Evolutionary conservation across 2,888 invertebrate genomes (phyloP).

Genomic region (Anoplius nigerrimus): DNA sequence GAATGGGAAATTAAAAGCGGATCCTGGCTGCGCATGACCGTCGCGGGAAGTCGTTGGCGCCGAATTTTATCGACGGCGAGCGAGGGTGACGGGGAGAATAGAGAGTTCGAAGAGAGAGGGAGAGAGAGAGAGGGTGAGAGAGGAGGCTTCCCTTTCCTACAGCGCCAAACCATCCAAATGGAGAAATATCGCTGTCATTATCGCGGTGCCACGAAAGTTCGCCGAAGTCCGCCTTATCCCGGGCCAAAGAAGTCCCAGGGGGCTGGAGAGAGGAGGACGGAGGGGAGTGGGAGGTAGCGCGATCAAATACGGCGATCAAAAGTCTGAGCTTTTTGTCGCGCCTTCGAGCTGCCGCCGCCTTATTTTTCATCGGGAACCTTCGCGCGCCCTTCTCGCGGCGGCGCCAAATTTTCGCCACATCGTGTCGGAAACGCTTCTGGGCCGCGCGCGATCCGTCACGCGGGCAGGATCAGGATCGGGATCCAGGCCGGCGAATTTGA

Average conservation of each 20-base stretch:
- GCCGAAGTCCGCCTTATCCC: conserved; percentile 28
- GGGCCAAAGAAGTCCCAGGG: conserved; percentile 8
- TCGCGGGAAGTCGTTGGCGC: not conserved
- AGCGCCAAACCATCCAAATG: conserved; percentile 27
- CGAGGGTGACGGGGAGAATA: not conserved
- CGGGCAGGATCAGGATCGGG: no score
- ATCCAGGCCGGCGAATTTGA: not conserved
- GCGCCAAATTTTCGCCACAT: no score
- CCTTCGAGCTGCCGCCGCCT: not conserved
- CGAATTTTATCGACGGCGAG: conserved; percentile 1
- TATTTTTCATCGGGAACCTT: not conserved
- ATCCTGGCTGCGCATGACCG: no score
- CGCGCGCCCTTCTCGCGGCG: not conserved
- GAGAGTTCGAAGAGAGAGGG: not conserved
- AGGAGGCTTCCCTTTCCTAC: not conserved
- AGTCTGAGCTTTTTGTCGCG: not conserved
- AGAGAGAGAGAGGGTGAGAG: not conserved
- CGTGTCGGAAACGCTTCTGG: no score
- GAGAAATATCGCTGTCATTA: conserved; percentile 53
- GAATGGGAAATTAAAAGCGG: no score
- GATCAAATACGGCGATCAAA: not conserved
- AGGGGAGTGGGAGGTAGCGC: conserved; percentile 8
- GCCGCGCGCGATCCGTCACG: no score
- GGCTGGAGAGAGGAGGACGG: conserved; percentile 8
- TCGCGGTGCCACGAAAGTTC: conserved; percentile 52